Conservation (phyloP, 1,140 invertebrate species). For the Apolygus lucorum region DNA sequence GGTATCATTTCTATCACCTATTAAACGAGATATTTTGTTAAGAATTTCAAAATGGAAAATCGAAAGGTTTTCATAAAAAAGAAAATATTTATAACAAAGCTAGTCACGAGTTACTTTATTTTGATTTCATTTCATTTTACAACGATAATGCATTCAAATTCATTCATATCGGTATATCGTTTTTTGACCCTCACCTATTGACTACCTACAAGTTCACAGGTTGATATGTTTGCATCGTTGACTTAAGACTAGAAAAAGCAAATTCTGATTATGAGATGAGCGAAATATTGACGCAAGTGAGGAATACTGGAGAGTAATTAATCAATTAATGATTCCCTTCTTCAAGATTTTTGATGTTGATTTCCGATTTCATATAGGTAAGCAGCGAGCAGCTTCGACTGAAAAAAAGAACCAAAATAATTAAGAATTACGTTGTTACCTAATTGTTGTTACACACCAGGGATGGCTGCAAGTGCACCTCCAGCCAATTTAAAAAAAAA, state of each 20-base stretch:
- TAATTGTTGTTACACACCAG: no score
- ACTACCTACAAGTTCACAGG: not conserved
- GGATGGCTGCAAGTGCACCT: no score
- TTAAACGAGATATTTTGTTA: no score
- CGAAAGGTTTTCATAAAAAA: no score
- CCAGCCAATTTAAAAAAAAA: not conserved
- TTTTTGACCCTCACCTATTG: not conserved
- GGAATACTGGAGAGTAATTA: no score
- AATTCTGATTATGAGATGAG: not conserved
- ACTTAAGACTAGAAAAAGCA: not conserved
- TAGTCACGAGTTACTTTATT: not conserved
- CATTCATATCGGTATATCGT: no score
- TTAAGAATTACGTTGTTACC: constrained; percentile 25
- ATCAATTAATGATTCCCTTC: no score
- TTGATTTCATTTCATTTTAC: not conserved
- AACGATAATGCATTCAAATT: not conserved
- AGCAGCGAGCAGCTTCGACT: constrained; percentile 78
- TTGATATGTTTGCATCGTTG: not conserved
- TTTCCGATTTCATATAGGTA: constrained; percentile 60
- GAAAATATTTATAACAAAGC: no score
- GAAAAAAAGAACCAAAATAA: constrained; percentile 41
- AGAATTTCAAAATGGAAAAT: no score
- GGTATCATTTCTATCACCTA: no score
- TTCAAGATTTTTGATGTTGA: not conserved
- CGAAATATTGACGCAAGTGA: not conserved